Conservation (phyloP, 1,140 invertebrate genomes). For the Oryzaephilus surinamensis region DNA sequence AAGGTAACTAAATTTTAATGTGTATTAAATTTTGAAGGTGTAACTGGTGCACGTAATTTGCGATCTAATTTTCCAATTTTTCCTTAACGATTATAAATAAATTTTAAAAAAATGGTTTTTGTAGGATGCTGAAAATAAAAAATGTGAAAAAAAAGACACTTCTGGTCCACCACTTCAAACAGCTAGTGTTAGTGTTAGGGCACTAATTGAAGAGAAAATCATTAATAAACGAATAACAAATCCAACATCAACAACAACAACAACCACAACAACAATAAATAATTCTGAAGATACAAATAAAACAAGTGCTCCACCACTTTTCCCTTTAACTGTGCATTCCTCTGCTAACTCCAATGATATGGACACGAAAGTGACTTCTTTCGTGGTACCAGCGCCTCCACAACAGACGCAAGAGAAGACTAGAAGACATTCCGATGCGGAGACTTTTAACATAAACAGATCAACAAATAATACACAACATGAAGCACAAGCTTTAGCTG, state of each 20-base stretch:
- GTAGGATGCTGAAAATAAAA: conserved; percentile 76
- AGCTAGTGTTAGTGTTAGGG: conserved; percentile 74
- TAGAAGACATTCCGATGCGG: conserved; percentile 51
- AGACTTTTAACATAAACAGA: conserved; percentile 47
- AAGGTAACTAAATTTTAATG: conserved; percentile 51
- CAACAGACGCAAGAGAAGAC: conserved; percentile 44
- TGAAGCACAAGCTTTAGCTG: conserved; percentile 45
- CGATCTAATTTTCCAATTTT: too few relatives aligned
- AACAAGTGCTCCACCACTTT: conserved; percentile 38
- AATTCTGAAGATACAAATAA: conserved; percentile 44
- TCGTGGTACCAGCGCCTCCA: conserved; percentile 50
- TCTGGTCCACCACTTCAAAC: conserved; percentile 73
- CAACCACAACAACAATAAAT: conserved; percentile 32
- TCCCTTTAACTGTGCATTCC: conserved; percentile 38
- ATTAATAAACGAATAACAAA: conserved; percentile 66
- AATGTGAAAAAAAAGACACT: conserved; percentile 72
- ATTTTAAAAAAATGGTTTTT: conserved; percentile 12
- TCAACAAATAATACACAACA: conserved; percentile 38
- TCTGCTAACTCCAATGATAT: conserved; percentile 37
- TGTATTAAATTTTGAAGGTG: neutral
- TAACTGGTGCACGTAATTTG: too few relatives aligned
- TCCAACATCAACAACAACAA: conserved; percentile 37
- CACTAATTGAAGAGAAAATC: conserved; percentile 84
- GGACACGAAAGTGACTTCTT: conserved; percentile 43
- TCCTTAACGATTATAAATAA: too few relatives aligned